Base-by-base conservation (phyloP, 2,797 vertebrate genomes). In the Oreochromis mossambicus region DNA sequence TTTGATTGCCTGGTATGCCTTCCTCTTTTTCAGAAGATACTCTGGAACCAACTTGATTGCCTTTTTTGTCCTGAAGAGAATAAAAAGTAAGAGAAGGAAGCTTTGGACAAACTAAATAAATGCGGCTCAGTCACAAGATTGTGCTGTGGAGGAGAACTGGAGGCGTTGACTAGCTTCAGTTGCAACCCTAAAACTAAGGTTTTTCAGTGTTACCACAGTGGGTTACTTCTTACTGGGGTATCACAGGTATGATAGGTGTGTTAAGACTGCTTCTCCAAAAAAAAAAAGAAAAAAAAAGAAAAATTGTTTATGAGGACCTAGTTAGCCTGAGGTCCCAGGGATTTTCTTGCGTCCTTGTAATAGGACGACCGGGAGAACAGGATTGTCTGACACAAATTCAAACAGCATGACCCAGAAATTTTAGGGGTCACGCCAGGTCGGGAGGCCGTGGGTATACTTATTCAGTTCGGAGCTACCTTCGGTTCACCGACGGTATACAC, bases 1-100 rank as follows among this genome's bases (percentile, higher is more conserved):
- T 95, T 99, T 99, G 76, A 99, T 96, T 2, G 98, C 98, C 92
- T 98, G 98, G 83, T 99, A 99, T 0, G 95, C 89, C 87, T 99
- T 99, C 86, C 98, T 97, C 94, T 96, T 99, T 89, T 99, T 99
- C 89, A 99, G 94, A 51, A 99, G 96, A 91, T 98, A 98, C 95
- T 99, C 98, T 19, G 98, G 98, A 73, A 99, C 98, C 83, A 98
- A 92, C 77, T 98, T 98, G 82, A 99, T 98, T 51, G 96, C 97
- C 88, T 95, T 97, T 80, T 91, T 93, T 15, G 93, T 86, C 78
- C 98, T 99, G 81, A 5, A 70, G 5, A 13, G 80, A 1, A 86
- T 26, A 76, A 9, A 68, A 8, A 48, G 46, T 36, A n/a, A 43
- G 34, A 8, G 6, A 29, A 17, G 2, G 3, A 56, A 36, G 3